Percentiles rank a stretch among this genome's conserved stretches.
Conservation (phyloP, 2,113 vertebrate genomes). For the Heptranchias perlo region DNA sequence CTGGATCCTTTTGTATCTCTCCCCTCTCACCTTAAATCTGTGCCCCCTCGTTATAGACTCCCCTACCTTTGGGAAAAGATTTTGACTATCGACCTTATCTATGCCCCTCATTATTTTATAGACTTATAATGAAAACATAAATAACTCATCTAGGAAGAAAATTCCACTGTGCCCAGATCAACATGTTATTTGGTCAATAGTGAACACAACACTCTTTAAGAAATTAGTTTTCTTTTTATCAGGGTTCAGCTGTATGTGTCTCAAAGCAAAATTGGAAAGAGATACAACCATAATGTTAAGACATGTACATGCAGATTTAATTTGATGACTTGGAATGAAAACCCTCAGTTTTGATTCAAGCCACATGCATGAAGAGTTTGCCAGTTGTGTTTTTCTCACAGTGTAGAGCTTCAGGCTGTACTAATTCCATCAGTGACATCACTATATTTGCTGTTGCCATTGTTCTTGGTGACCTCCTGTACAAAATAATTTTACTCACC, state of each 20-base stretch:
- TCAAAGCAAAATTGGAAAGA: slow-evolving; percentile 25
- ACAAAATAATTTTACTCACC: not conserved
- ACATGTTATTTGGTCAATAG: not conserved
- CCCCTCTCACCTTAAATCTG: no score
- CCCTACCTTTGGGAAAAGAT: no score
- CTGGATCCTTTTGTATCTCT: no score
- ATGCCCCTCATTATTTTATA: no score
- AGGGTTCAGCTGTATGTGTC: not conserved
- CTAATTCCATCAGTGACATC: not conserved
- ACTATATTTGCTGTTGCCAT: not conserved
- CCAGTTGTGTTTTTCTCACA: not conserved
- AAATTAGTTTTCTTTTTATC: not conserved
- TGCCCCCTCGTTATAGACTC: no score
- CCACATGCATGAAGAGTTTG: not conserved
- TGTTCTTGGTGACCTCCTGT: not conserved
- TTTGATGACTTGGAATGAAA: slow-evolving; percentile 29
- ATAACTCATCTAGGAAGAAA: not conserved
- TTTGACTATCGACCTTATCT: no score
- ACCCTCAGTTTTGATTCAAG: not conserved
- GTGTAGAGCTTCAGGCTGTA: not conserved
- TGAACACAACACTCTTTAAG: not conserved
- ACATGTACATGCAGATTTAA: slow-evolving; percentile 24
- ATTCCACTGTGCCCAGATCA: not conserved
- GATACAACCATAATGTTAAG: not conserved
- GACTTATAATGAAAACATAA: not conserved